Conservation (phyloP, 1,140 invertebrate genomes). For the Drosophila nebulosa region DNA sequence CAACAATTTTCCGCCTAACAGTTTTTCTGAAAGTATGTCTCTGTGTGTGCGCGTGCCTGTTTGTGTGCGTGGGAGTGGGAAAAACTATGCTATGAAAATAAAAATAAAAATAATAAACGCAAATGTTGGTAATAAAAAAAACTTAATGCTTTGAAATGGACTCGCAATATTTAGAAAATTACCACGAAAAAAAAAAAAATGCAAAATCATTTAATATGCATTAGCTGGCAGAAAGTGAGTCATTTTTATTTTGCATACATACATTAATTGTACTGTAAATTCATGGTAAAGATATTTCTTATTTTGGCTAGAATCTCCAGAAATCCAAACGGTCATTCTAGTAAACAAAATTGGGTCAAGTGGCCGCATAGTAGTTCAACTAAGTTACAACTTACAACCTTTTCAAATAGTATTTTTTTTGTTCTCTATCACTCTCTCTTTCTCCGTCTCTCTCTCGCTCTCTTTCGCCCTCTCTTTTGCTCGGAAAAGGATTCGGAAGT, state of each 20-base stretch:
- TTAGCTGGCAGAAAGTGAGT: background rate
- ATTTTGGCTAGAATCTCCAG: background rate
- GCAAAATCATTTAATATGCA: background rate
- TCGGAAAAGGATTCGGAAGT: slow-evolving; percentile 38
- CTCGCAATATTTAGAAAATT: background rate
- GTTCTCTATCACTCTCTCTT: slow-evolving; percentile 9
- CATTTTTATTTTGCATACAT: background rate
- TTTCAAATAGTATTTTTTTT: slow-evolving; percentile 27
- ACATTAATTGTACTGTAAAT: too few species aligned
- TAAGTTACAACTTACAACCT: slow-evolving; percentile 18
- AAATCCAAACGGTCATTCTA: background rate
- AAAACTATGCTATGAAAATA: slow-evolving; percentile 21
- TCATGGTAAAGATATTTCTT: background rate
- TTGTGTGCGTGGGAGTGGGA: background rate
- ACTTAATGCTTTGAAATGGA: background rate
- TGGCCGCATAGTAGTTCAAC: slow-evolving; percentile 43
- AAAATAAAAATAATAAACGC: background rate
- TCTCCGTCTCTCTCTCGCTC: background rate
- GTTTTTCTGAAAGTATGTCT: background rate
- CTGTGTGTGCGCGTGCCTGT: slow-evolving; percentile 9
- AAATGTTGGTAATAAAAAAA: background rate
- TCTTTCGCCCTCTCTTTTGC: background rate
- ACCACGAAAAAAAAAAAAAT: background rate
- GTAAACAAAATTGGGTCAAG: slow-evolving; percentile 60
- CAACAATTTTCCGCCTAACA: slow-evolving; percentile 61